Conservation (phyloP, 2,113 vertebrate genomes). For the Oncorhynchus kisutch region DNA sequence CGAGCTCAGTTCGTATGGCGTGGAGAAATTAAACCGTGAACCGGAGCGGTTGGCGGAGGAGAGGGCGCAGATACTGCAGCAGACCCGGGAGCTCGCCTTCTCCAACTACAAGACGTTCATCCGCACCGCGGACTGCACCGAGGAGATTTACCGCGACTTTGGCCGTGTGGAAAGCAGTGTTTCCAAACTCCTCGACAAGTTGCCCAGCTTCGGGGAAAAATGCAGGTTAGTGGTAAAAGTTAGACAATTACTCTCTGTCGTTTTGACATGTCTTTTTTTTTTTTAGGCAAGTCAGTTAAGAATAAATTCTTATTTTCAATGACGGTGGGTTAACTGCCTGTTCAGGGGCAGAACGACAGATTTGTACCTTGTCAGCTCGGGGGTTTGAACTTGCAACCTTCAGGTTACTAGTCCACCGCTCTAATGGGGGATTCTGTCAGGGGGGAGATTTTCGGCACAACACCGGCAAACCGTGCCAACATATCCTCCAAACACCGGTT, state of each 20-base stretch:
- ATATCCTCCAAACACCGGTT: too few species aligned
- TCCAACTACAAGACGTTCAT: slow-evolving; percentile 96
- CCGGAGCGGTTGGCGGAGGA: slow-evolving; percentile 89
- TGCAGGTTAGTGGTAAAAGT: slow-evolving; percentile 77
- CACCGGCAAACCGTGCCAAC: too few species aligned
- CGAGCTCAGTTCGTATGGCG: slow-evolving; percentile 83
- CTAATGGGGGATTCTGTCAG: too few species aligned
- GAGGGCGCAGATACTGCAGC: slow-evolving; percentile 83
- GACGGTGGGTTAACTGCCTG: too few species aligned
- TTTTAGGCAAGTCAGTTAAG: too few species aligned
- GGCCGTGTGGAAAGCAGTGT: slow-evolving; percentile 85
- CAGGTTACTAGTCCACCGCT: too few species aligned
- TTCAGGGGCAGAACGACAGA: too few species aligned
- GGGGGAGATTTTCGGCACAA: too few species aligned
- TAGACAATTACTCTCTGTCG: background rate
- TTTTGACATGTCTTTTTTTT: background rate
- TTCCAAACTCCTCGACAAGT: slow-evolving; percentile 79
- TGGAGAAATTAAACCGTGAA: slow-evolving; percentile 87
- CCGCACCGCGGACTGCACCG: slow-evolving; percentile 90
- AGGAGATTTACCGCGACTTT: slow-evolving; percentile 87
- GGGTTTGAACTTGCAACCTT: too few species aligned
- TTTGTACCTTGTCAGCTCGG: too few species aligned
- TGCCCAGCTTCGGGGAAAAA: slow-evolving; percentile 84
- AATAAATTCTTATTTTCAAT: too few species aligned
- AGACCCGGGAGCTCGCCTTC: slow-evolving; percentile 91